Evolutionary conservation across 2,888 invertebrate species (phyloP).

Genomic region (Cataglyphis albicans): DNA sequence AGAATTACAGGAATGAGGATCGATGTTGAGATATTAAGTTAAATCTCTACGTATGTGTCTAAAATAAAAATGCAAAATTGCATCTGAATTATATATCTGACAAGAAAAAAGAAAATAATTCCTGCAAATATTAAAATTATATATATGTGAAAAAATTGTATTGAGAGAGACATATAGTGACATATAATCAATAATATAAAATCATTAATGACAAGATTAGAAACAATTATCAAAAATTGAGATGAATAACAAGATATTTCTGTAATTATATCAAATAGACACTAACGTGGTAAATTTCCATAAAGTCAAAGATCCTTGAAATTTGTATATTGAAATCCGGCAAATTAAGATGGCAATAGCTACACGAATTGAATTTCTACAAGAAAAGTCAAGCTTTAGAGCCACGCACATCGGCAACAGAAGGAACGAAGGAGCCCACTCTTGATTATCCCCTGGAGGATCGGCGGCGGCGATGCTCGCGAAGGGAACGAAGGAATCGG

Average conservation of each 20-base stretch:
- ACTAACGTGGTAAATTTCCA: not conserved
- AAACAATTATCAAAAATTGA: not conserved
- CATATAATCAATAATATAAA: not conserved
- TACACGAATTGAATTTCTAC: slow-evolving; percentile 19
- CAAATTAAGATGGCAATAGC: slow-evolving; percentile 9
- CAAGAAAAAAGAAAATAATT: not conserved
- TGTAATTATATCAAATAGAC: not conserved
- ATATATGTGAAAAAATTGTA: not conserved
- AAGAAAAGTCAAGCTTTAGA: not conserved
- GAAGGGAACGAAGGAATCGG: slow-evolving; percentile 65
- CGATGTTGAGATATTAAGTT: not conserved
- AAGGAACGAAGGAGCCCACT: slow-evolving; percentile 50
- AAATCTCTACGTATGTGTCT: not conserved
- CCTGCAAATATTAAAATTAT: slow-evolving; percentile 2
- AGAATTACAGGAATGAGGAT: slow-evolving; percentile 11
- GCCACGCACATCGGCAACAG: slow-evolving; percentile 5
- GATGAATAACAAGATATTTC: not conserved
- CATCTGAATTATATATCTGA: not conserved
- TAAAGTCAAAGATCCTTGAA: not conserved
- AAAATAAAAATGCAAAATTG: not conserved
- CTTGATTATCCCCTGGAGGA: slow-evolving; percentile 59
- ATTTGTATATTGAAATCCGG: not conserved
- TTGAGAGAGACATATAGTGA: not conserved
- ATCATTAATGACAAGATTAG: not conserved
- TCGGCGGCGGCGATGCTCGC: slow-evolving; percentile 39